A percentile compares a stretch with the other conserved stretches of the same genome.
phyloP scores from a whole-genome alignment of 2,797 vertebrate species.

The Danio aesculapii region DNA sequence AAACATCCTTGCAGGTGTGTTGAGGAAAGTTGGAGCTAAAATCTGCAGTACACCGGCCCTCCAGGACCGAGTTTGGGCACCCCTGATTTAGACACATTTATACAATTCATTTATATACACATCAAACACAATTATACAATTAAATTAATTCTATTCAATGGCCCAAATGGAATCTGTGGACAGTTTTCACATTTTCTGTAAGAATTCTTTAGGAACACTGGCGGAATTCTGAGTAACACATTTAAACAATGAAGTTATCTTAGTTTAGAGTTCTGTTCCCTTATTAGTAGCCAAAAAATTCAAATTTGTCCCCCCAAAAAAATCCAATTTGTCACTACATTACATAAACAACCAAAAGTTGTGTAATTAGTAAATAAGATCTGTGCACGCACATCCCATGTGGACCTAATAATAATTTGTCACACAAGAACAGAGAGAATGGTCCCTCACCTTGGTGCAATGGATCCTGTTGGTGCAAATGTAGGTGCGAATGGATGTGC shows the following conservation, averaged over 20 bases:
- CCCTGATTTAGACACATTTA: too few species aligned
- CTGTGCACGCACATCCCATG: neutral
- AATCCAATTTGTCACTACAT: neutral
- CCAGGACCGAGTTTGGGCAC: too few species aligned
- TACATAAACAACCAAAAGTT: neutral
- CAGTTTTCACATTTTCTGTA: neutral
- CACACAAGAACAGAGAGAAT: slow-evolving; percentile 55
- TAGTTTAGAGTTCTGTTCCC: neutral
- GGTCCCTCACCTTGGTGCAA: slow-evolving; percentile 93
- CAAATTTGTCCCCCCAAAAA: too few species aligned
- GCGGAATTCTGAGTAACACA: neutral
- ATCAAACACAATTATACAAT: neutral
- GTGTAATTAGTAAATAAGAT: neutral
- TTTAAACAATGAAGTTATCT: neutral
- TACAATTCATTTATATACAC: neutral
- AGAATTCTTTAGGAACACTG: neutral
- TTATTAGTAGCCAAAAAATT: neutral
- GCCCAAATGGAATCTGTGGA: slow-evolving; percentile 13
- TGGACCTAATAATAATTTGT: slow-evolving; percentile 6
- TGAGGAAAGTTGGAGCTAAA: too few species aligned
- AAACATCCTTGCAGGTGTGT: too few species aligned
- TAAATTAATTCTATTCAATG: neutral
- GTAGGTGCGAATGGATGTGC: slow-evolving; percentile 98
- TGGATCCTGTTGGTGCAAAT: slow-evolving; percentile 98
- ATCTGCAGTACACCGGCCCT: too few species aligned